These are phyloP conservation scores for Diplazon laetatorius DNA, from an alignment of 2,888 invertebrate genomes.

Conservation along the genomic window DNA sequence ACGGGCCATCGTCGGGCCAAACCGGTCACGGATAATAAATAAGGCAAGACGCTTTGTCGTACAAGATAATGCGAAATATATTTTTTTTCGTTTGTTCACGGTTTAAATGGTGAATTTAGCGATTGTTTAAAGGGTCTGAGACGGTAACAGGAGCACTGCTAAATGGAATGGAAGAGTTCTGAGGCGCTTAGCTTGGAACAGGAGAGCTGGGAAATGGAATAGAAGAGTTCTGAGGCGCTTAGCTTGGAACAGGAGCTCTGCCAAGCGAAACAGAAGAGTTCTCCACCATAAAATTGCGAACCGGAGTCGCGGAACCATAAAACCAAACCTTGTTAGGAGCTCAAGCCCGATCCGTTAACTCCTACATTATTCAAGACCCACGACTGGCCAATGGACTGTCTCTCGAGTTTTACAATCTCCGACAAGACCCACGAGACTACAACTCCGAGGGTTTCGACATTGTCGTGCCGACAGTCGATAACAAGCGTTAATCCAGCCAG, in stretches of 20 bases:
- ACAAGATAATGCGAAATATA: conserved; percentile 29
- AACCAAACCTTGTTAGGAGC: not conserved
- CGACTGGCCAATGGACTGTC: conserved; percentile 31
- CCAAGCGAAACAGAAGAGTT: too few relatives aligned
- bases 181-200: too few relatives aligned
- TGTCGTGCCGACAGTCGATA: conserved; percentile 54
- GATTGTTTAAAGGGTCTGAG: not conserved
- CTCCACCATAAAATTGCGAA: too few relatives aligned
- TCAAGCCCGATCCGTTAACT: too few relatives aligned
- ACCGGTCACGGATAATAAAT: conserved; percentile 45
- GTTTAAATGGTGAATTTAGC: not conserved
- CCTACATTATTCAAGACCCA: not conserved
- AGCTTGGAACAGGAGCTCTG: too few relatives aligned
- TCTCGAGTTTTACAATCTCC: conserved; percentile 6
- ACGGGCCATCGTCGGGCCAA: not conserved
- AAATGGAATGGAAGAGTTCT: too few relatives aligned
- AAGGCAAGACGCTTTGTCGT: conserved; percentile 43
- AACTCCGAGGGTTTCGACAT: not conserved
- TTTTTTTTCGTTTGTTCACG: not conserved
- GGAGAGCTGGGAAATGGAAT: too few relatives aligned
- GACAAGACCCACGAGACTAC: not conserved
- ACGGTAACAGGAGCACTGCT: too few relatives aligned
- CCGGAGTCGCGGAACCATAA: too few relatives aligned
- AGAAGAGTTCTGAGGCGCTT: too few relatives aligned
- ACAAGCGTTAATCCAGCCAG: conserved; percentile 33